Base-by-base conservation (phyloP, 1,140 invertebrate species). In the Bombus polaris region DNA sequence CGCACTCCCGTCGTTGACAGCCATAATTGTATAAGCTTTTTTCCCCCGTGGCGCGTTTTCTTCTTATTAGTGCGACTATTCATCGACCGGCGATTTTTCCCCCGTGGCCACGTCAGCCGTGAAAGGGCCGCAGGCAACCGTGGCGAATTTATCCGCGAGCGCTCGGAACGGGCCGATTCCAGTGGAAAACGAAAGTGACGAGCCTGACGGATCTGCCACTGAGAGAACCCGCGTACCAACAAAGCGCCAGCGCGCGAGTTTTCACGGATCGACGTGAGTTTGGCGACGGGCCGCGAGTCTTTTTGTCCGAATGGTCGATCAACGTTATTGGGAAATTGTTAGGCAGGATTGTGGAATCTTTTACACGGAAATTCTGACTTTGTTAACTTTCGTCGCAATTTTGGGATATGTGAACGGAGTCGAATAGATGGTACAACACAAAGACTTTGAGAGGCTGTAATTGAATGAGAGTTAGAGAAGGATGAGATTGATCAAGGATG, bases 81-180 rank as follows among this genome's bases (percentile, higher is more conserved):
- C 81, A 62, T 73, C 81, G 73, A 47, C 81, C 83, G 86, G 37
- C 86, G 87, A 90, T 92, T 90, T 91, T 91, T 87, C 86, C 68
- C 66, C 32, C n/a, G 37, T 18, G n/a, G 37, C 10, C 39, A 62
- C 70, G 70, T 81, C 77, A 80, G 68, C 71, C 88, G 84, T 88
- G 81, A 88, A 88, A 88, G 81, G 77, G 47, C 65, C 70, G 66
- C 83, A 44, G 88, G 59, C 57, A 71, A 81, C 78, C 87, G 80
- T 80, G 87, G 88, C 86, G 72, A 88, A 88, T 88, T 83, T 65
- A 85, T 59, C 88, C 53, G 81, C 57, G 75, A 35, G 79, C 73
- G 59, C 53, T 39, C 70, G 65, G 74, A 81, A 86, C 71, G 59
- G 68, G 42, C 47, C 77, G 77, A 80, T 83, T 66, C 77, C 62